Evolutionary conservation across 2,888 invertebrate genomes (phyloP).

Genomic region (Sinelater perroti): DNA sequence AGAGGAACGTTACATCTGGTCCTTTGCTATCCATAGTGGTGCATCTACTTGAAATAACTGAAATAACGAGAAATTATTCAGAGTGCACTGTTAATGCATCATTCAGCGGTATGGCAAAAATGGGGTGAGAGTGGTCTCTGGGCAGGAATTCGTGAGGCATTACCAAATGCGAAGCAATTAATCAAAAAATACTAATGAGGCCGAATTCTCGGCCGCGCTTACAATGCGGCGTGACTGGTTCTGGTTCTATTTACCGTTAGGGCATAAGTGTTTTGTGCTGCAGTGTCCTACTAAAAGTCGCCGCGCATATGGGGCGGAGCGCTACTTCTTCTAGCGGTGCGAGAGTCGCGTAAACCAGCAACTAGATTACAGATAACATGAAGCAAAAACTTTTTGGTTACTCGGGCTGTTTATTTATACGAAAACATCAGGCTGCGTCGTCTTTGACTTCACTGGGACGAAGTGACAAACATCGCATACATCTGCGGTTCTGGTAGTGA

Average conservation of each 20-base stretch:
- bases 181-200: neutral
- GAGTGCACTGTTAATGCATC: no score
- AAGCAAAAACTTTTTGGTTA: no score
- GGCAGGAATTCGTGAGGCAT: no score
- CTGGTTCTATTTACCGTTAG: slow-evolving; percentile 21
- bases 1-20: slow-evolving; percentile 86
- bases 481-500: neutral
- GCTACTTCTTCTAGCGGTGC: no score
- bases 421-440: neutral
- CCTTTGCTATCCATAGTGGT: slow-evolving; percentile 34
- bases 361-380: no score
- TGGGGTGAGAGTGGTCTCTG: no score
- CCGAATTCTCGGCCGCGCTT: neutral
- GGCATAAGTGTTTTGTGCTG: slow-evolving; percentile 7
- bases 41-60: neutral
- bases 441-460: neutral
- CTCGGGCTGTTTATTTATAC: neutral
- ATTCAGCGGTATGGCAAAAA: no score
- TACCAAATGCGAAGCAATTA: no score
- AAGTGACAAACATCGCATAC: neutral
- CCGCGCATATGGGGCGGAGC: no score
- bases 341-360: no score
- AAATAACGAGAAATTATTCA: neutral
- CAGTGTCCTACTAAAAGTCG: neutral
- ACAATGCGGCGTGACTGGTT: neutral